These are phyloP conservation scores for Poecile montanus DNA, from an alignment of 2,797 vertebrate species.

Conservation along the genomic window DNA sequence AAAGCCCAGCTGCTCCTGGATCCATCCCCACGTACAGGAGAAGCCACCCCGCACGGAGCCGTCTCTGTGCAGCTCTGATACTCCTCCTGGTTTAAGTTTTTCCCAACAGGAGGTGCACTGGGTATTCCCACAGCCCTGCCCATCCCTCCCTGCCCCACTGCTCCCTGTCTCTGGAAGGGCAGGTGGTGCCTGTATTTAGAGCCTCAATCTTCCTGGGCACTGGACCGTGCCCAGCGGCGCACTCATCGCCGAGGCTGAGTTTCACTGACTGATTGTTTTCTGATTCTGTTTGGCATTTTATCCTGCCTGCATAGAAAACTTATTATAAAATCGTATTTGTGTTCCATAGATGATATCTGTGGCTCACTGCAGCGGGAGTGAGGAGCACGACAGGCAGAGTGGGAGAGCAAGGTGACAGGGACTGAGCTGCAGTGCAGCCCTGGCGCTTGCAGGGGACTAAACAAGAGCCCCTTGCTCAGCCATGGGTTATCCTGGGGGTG, in stretches of 20 bases:
- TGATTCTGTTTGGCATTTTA: slow-evolving; percentile 69
- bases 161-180: neutral
- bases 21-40: accelerated
- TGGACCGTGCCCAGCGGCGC: neutral
- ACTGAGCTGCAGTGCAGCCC: neutral
- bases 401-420: neutral
- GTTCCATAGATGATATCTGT: slow-evolving; percentile 41
- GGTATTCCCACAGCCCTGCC: neutral
- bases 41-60: accelerated
- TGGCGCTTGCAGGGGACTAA: neutral
- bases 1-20: neutral
- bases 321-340: slow-evolving; percentile 62
- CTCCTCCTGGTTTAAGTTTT: neutral
- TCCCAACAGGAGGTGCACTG: neutral
- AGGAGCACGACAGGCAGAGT: neutral
- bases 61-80: neutral
- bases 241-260: neutral
- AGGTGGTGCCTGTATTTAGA: slow-evolving; percentile 7
- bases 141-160: neutral
- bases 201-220: slow-evolving; percentile 50
- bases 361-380: neutral
- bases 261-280: slow-evolving; percentile 64
- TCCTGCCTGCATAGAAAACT: slow-evolving; percentile 55
- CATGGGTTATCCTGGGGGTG: neutral
- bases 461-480: neutral